A percentile compares a stretch with the other conserved stretches of the same genome.
Evolutionary conservation across 2,113 vertebrate genomes (phyloP).

Genomic region (Ammodytes marinus): DNA sequence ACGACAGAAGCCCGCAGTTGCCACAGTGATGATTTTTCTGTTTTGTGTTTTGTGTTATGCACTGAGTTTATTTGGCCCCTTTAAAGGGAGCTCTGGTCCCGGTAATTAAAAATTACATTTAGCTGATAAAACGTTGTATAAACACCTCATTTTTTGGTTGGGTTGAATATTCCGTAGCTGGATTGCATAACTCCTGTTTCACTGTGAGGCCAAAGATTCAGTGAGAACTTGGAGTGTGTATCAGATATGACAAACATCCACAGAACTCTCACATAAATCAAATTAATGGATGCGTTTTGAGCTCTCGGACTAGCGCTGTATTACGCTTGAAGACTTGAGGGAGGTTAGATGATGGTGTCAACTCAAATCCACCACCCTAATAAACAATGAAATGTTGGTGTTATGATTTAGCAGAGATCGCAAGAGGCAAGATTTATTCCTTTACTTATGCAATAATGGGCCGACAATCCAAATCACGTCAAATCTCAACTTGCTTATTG

Average conservation of each 20-base stretch:
- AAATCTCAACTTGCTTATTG: conserved; percentile 48
- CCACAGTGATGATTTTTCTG: conserved; percentile 59
- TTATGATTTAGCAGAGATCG: conserved; percentile 39
- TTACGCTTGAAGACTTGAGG: conserved; percentile 40
- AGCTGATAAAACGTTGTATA: conserved; percentile 52
- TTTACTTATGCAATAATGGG: conserved; percentile 41
- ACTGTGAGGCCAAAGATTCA: conserved; percentile 36
- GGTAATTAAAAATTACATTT: conserved; percentile 54
- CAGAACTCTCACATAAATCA: conserved; percentile 48
- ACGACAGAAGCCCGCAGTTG: conserved; percentile 48
- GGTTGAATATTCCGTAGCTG: conserved; percentile 18
- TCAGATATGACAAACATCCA: conserved; percentile 62
- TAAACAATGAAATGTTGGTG: conserved; percentile 51
- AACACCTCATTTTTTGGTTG: conserved; percentile 56
- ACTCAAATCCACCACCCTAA: conserved; percentile 44
- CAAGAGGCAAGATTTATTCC: conserved; percentile 44
- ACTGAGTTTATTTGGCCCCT: conserved; percentile 32
- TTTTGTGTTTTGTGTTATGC: conserved; percentile 50
- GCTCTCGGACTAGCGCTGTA: conserved; percentile 27
- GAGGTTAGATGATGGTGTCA: conserved; percentile 56
- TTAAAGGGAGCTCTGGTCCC: conserved; percentile 22
- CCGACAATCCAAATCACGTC: conserved; percentile 57
- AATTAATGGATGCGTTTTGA: conserved; percentile 28
- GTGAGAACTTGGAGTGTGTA: conserved; percentile 21
- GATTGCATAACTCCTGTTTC: conserved; percentile 42